Evolutionary conservation across 2,797 vertebrate genomes (phyloP), one percentile per base, ranked within the genome.

Genomic region (Pseudochirops cupreus): DNA sequence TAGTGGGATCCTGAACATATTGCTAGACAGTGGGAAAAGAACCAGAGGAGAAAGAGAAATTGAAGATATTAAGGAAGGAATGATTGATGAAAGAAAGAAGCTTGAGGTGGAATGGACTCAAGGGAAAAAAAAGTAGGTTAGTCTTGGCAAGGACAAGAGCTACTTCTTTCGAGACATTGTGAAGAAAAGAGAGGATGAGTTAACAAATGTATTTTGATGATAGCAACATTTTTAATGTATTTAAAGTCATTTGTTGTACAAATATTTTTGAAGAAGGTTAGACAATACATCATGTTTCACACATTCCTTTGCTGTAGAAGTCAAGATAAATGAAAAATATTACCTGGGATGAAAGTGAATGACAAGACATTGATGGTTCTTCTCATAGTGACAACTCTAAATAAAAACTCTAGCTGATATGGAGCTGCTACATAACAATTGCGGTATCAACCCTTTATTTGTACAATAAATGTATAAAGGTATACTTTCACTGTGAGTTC

Each of bases 331-430:
- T 91, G n/a, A 91, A 89, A 5, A 55, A 29, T 54, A 24, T 39
- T 4, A 62, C 58, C 89, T 46, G 13, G 33, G 33, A 9, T 18
- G 56, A 90, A 94, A 94, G 0, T 0, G 2, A 1, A 39, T 92
- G 57, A n/a, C 46, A 6, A 52, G 33, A 53, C n/a, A 26, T 56
- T 0, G 0, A 90, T 74, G 29, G 28, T 7, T 54, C 54, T n/a
- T 59, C 57, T 52, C 58, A 53, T 26, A 14, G 33, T 12, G 50
- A 91, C 24, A 94, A 0, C 0, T 29, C 6, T 46, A 12, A 4
- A 82, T 0, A 18, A 67, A 12, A 0, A 0, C 2, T 46, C 46
- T 29, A 0, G 0, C 12, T 28, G 56, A 50, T 18, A 33, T 31
- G 16, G 28, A 74, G 50, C 4, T 97, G 87, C 52, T 97, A 96